Base-by-base conservation (phyloP, 2,113 vertebrate genomes). In the Lampris megalopsis region DNA sequence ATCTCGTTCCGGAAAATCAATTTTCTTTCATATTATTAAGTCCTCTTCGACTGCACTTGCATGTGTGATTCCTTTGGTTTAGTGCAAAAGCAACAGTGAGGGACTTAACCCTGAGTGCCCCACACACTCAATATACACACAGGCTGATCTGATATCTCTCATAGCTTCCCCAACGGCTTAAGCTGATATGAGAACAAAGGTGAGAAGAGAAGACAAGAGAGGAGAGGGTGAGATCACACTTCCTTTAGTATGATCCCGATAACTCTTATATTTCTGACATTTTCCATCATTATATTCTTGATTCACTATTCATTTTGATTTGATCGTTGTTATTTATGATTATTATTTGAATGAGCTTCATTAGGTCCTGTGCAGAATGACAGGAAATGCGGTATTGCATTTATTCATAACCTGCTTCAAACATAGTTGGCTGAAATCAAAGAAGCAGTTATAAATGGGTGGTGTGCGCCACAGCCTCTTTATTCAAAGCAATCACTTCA, bases 1-100 rank as follows among this genome's bases (percentile, higher is more conserved):
- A 94, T 94, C 92, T 93, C 90, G 90, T 94, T 93, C 92, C 92
- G 88, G 93, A 94, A 94, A 95, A 95, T 95, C 94, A 94, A 94
- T 95, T 94, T 93, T 92, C 90, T 93, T 93, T 93, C 88, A 91
- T 93, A 94, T 94, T 94, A 95, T 94, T 92, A 94, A 93, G 92
- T 94, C 92, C 90, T 93, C 86, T 89, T 92, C 84, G 86, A 84
- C 91, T 83, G 74, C 90, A 89, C 88, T 91, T 92, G 91, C 90
- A 91, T 86, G 87, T 79, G 69, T 88, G 90, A 91, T 93, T 91
- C 84, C 80, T 69, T 80, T 76, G 83, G 86, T 87, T 89, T 85
- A 86, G 84, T 4, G 50, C 69, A 13, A 80, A 24, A 86, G 90
- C 86, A 91, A 85, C 88, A 87, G 85, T 86, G 86, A 88, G 84